These are phyloP conservation scores for Philereme transversata DNA, from an alignment of 2,888 invertebrate genomes.

Conservation along the genomic window DNA sequence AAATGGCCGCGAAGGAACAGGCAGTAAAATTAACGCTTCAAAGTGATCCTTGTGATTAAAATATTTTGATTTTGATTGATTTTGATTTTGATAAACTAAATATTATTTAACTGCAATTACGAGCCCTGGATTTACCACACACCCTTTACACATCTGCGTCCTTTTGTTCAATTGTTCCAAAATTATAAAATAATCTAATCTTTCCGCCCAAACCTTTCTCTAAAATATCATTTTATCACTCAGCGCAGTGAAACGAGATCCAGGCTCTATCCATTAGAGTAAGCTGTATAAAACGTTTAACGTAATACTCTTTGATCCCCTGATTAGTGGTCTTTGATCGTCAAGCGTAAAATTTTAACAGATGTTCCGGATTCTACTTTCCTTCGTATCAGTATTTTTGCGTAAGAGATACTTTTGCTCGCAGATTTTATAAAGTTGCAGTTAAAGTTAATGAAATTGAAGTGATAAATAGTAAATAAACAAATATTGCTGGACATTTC, in stretches of 20 bases:
- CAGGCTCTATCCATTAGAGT: conserved; percentile 32
- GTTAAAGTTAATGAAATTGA: background rate
- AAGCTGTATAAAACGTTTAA: conserved; percentile 38
- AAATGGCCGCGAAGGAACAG: too few relatives aligned
- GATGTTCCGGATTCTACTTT: conserved; percentile 37
- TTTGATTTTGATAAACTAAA: too few relatives aligned
- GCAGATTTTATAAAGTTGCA: background rate
- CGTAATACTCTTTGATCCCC: conserved; percentile 48
- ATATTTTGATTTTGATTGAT: too few relatives aligned
- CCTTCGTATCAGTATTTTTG: conserved; percentile 27
- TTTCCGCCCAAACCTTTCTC: conserved; percentile 9
- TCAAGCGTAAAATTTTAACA: conserved; percentile 44
- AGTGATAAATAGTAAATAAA: too few relatives aligned
- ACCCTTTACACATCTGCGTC: too few relatives aligned
- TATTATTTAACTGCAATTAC: too few relatives aligned
- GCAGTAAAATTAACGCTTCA: too few relatives aligned
- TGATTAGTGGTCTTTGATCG: conserved; percentile 50
- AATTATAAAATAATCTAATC: conserved; percentile 12
- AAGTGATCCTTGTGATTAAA: too few relatives aligned
- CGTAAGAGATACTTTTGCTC: background rate
- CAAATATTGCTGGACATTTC: too few relatives aligned
- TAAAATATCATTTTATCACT: conserved; percentile 18
- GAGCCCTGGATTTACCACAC: too few relatives aligned
- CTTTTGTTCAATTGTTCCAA: too few relatives aligned
- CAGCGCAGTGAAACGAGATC: conserved; percentile 11